Conservation (phyloP, 2,797 vertebrate species). For the Bufotes viridis region DNA sequence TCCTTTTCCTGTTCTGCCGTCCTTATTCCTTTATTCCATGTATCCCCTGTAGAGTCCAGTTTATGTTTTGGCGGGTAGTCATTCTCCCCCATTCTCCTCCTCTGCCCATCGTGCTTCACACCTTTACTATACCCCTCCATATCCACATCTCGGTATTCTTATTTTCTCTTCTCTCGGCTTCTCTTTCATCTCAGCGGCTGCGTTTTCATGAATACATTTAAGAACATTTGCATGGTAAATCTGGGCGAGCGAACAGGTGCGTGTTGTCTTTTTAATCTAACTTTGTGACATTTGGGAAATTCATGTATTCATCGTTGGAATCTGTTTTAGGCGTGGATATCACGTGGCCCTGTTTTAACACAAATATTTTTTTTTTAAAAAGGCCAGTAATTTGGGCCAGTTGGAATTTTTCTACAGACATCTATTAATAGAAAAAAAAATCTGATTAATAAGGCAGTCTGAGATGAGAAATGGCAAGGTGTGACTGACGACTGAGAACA, state of each 20-base stretch:
- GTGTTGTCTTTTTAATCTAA: conserved; percentile 18
- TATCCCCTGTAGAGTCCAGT: background rate
- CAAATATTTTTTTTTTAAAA: background rate
- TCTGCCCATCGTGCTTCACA: background rate
- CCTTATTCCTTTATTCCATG: background rate
- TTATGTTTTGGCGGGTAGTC: background rate
- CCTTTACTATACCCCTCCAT: background rate
- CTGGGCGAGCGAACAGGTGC: conserved; percentile 27
- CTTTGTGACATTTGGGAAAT: background rate
- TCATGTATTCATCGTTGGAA: background rate
- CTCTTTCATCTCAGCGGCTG: conserved; percentile 36
- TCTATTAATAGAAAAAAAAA: too few relatives aligned
- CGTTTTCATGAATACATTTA: conserved; percentile 33
- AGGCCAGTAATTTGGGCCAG: too few relatives aligned
- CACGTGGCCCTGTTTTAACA: background rate
- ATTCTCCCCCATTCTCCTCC: background rate
- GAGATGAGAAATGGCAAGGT: too few relatives aligned
- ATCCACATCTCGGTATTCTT: background rate
- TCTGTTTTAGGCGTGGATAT: background rate
- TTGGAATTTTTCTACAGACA: too few relatives aligned
- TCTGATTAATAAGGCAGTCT: too few relatives aligned
- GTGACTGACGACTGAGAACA: too few relatives aligned
- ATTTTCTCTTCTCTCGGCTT: background rate
- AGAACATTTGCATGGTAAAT: conserved; percentile 42
- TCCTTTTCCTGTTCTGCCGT: too few relatives aligned